Base-by-base conservation (phyloP, 2,113 vertebrate genomes). In the Struthidea cinerea region DNA sequence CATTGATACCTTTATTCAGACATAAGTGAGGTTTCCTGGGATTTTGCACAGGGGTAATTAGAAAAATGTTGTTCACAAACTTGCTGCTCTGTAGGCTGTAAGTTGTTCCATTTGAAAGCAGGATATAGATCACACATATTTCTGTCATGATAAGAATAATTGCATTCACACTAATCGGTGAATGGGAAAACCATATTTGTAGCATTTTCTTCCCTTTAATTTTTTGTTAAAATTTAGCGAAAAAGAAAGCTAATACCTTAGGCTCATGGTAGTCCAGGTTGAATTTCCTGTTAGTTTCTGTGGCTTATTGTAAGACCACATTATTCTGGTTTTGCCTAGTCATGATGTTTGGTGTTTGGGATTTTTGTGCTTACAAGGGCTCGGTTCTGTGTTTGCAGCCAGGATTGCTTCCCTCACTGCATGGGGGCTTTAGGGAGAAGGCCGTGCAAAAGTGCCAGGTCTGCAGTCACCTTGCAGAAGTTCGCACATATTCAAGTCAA, bases 251-350 rank as follows among this genome's bases (percentile, higher is more conserved):
- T 61, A 39, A 47, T 61, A 76, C 20, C 19, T 60, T 59, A 19
- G n/a, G 65, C 60, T 91, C 35, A 81, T 84, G 60, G 50, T 84
- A 93, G 53, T 88, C 50, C 83, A 75, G 37, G 44, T 5, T 90
- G 93, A 86, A 78, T 90, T 96, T 95, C 90, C 92, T 92, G 60
- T 95, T 93, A 84, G 79, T 84, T 75, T 96, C 76, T 88, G 88
- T 81, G 93, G 68, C 65, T 93, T 90, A 59, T 44, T 92, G 68
- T 78, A 74, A 95, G 24, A 52, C 80, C 20, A 16, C 39, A 35
- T 93, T 47, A 89, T 95, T 92, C 89, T 5, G 53, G 22, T 91
- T 94, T 76, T 83, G 73, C 84, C 3, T 37, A 50, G 61, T 69
- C 61, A 50, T 27, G 59, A 61, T 78, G 53, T 56, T 82, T 85